These are phyloP conservation scores for Penaeus japonicus DNA, from an alignment of 1,140 invertebrate genomes.

Conservation along the genomic window DNA sequence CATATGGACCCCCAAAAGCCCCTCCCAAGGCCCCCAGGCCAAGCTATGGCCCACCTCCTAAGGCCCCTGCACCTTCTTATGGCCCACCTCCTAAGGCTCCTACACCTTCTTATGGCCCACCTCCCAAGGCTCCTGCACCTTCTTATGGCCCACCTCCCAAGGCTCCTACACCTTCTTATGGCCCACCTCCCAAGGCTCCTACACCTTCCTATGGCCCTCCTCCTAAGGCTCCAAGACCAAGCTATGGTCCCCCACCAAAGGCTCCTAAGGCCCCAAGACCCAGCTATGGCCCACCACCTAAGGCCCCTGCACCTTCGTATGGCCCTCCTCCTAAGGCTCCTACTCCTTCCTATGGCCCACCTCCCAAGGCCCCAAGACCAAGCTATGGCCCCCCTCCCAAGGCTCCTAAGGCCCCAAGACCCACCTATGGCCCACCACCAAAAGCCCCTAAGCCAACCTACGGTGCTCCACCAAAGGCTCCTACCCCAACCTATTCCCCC, in stretches of 20 bases:
- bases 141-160: slow-evolving; percentile 57
- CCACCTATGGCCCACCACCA: slow-evolving; percentile 54
- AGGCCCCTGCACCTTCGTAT: slow-evolving; percentile 41
- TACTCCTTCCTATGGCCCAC: slow-evolving; percentile 44
- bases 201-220: slow-evolving; percentile 23
- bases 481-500: slow-evolving; percentile 41
- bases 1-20: slow-evolving; percentile 18
- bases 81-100: slow-evolving; percentile 52
- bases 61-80: slow-evolving; percentile 45
- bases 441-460: slow-evolving; percentile 36
- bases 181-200: slow-evolving; percentile 47
- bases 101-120: slow-evolving; percentile 49
- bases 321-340: slow-evolving; percentile 49
- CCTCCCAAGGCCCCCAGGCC: slow-evolving; percentile 38
- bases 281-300: slow-evolving; percentile 23
- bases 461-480: slow-evolving; percentile 47
- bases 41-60: slow-evolving; percentile 42
- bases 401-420: slow-evolving; percentile 46
- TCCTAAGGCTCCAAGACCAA: slow-evolving; percentile 25
- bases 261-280: slow-evolving; percentile 17
- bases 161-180: slow-evolving; percentile 36
- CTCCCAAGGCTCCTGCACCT: slow-evolving; percentile 45
- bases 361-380: slow-evolving; percentile 39
- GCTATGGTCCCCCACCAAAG: slow-evolving; percentile 30
- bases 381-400: slow-evolving; percentile 51